phyloP scores from a whole-genome alignment of 2,797 vertebrate genomes.

The Lophius americanus region DNA sequence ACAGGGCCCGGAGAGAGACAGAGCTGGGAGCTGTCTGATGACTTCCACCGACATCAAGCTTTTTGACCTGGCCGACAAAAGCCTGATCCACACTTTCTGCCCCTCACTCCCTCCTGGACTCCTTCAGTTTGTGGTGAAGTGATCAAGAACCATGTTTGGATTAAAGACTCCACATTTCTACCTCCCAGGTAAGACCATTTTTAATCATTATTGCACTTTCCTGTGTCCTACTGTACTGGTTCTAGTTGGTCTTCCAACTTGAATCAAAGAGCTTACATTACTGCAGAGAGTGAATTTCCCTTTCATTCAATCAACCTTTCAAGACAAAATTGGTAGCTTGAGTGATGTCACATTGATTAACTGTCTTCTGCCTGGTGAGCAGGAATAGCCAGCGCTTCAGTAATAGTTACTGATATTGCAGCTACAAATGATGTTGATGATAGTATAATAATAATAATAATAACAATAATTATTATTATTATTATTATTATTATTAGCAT shows the following conservation, averaged over 20 bases:
- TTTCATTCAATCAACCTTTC: constrained; percentile 44
- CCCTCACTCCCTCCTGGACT: constrained; percentile 15
- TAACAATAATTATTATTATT: background rate
- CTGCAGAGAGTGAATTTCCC: constrained; percentile 30
- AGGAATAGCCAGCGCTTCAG: constrained; percentile 16
- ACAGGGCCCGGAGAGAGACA: constrained; percentile 36
- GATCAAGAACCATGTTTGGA: constrained; percentile 87
- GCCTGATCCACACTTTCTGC: constrained; percentile 24
- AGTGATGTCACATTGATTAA: constrained; percentile 52
- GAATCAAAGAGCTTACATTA: constrained; percentile 27
- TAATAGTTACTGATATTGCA: background rate
- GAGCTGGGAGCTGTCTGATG: constrained; percentile 63
- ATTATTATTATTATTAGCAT: too few relatives aligned
- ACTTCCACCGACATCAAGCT: constrained; percentile 67
- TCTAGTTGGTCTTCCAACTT: constrained; percentile 15
- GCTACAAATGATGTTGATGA: background rate
- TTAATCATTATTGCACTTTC: constrained; percentile 1
- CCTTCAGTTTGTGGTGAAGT: constrained; percentile 32
- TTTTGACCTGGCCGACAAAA: constrained; percentile 51
- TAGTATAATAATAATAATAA: background rate
- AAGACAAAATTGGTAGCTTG: constrained; percentile 40
- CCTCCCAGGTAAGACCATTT: constrained; percentile 86
- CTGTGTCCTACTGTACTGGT: background rate
- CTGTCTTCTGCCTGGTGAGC: constrained; percentile 19
- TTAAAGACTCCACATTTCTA: constrained; percentile 91